These are phyloP conservation scores for Sympetrum striolatum DNA, from an alignment of 2,888 invertebrate species.

Conservation along the genomic window DNA sequence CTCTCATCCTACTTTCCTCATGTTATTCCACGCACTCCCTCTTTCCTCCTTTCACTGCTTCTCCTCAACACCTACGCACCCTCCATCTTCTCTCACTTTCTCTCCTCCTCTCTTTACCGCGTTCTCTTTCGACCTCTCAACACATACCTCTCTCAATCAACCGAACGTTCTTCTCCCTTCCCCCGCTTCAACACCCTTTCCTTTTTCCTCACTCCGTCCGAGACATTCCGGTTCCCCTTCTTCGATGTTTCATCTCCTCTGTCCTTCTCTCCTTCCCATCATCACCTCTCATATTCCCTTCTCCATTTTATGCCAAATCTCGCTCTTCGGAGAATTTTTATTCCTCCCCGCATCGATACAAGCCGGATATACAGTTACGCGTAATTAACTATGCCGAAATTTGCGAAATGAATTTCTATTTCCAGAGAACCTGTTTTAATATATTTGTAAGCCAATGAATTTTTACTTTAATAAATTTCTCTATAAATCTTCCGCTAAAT, in stretches of 20 bases:
- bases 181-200: constrained; percentile 3
- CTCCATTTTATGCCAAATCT: neutral
- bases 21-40: neutral
- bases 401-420: too few relatives aligned
- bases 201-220: neutral
- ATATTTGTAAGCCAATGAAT: too few relatives aligned
- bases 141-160: constrained; percentile 17
- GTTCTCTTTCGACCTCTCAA: neutral
- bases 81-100: neutral
- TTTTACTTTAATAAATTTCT: too few relatives aligned
- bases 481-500: too few relatives aligned
- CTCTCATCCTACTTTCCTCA: neutral
- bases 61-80: neutral
- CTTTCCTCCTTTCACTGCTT: neutral
- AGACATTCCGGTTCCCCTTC: neutral
- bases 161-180: neutral
- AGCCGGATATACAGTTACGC: too few relatives aligned
- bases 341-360: too few relatives aligned
- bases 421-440: too few relatives aligned
- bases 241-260: neutral
- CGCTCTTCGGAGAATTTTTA: too few relatives aligned
- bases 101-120: neutral
- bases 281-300: neutral
- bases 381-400: too few relatives aligned
- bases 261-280: neutral